Conservation (phyloP, 2,113 vertebrate species). For the Ceyx melanurus region DNA sequence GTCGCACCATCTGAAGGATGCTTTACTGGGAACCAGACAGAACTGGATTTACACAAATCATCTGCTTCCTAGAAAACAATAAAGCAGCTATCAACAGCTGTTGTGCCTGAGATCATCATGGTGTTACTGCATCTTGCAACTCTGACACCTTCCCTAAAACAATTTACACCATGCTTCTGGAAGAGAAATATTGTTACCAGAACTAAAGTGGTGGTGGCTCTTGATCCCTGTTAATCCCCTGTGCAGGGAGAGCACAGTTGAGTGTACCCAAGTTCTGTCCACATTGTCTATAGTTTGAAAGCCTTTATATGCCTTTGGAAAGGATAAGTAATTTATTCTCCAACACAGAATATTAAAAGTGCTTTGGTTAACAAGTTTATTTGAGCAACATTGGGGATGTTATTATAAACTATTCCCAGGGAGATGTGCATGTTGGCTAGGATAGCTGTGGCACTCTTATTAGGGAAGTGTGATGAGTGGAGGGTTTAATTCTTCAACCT, state of each 20-base stretch:
- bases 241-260: neutral
- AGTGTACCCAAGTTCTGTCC: neutral
- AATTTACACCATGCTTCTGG: neutral
- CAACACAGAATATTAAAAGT: neutral
- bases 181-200: neutral
- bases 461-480: neutral
- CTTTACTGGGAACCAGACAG: neutral
- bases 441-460: neutral
- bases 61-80: slow-evolving; percentile 36
- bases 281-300: neutral
- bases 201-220: neutral
- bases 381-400: neutral
- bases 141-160: neutral
- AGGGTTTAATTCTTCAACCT: neutral
- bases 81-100: slow-evolving; percentile 1
- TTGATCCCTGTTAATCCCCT: neutral
- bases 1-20: slow-evolving; percentile 20
- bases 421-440: neutral
- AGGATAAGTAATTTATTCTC: neutral
- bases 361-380: neutral
- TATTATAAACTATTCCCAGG: neutral
- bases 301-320: neutral
- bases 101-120: neutral
- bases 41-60: neutral
- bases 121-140: neutral